Base-by-base conservation (phyloP, 1,140 invertebrate genomes). In the Musca domestica region DNA sequence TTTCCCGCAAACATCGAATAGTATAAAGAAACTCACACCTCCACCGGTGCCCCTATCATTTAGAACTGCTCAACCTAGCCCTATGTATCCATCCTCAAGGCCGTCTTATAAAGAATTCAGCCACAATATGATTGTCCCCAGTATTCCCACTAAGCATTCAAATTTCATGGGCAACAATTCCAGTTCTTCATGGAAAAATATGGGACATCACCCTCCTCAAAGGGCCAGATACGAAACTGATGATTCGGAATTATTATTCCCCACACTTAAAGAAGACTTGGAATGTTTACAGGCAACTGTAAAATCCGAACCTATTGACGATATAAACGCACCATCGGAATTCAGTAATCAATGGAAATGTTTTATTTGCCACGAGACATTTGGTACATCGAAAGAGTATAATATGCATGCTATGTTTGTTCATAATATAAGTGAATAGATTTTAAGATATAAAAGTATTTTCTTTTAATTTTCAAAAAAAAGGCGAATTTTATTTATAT, bases 371-470 rank as follows among this genome's bases (percentile, higher is more conserved):
- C 30, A 61, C 41, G 27, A 61, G 19, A 19, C 2, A 19, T 61
- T 61, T 61, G n/a, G 7, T 7, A 61, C 30, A 17, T 19, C 27
- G 30, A n/a, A 30, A 12, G 56, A 61, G 3, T 61, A 61, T 34
- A n/a, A 61, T 25, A 9, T 61, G 19, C 56, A 61, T 61, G 27
- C 56, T 1, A 61, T 61, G 56, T 61, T 34, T 34, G 56, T 61
- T 61, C 56, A 61, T 34, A 61, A 61, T 61, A 61, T 61, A 9
- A 34, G 34, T 61, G 30, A 41, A 10, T 41, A 41, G 10, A 41
- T 52, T 52, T 5, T 12, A 49, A 20, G 12, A n/a, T n/a, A 49
- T 49, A 2, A 6, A 41, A 41, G 3, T 61, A 61, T 25, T 27
- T 61, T 22, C 27, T 61, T n/a, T 30, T n/a, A n/a, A 25, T 23